Evolutionary conservation across 2,113 vertebrate species (phyloP).

Genomic region (Dinomys branickii): DNA sequence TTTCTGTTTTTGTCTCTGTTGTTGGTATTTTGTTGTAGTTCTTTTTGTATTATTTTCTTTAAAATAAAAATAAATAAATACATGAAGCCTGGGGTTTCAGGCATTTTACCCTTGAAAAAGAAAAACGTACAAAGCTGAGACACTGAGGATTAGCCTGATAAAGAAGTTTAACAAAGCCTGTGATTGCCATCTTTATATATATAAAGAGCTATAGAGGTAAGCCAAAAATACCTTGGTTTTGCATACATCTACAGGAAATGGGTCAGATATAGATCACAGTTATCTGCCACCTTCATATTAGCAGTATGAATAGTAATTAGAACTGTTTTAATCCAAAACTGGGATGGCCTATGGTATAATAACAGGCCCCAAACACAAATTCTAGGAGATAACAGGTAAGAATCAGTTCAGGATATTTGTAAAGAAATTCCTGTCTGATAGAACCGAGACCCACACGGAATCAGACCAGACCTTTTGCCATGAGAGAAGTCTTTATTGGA

Average conservation of each 20-base stretch:
- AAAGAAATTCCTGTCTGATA: slow-evolving; percentile 26
- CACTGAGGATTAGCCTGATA: background rate
- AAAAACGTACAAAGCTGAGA: background rate
- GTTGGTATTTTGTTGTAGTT: too few species aligned
- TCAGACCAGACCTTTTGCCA: too few species aligned
- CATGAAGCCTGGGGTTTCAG: too few species aligned
- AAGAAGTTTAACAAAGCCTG: slow-evolving; percentile 18
- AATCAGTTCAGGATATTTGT: background rate
- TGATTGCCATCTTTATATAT: background rate
- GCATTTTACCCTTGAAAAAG: too few species aligned
- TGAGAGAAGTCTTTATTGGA: too few species aligned
- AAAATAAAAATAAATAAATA: too few species aligned
- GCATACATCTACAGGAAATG: background rate
- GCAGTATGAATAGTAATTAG: slow-evolving; percentile 11
- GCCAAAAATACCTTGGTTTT: background rate
- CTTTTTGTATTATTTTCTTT: too few species aligned
- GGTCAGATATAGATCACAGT: background rate
- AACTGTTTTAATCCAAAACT: background rate
- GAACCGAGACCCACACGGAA: too few species aligned
- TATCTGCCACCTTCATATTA: background rate
- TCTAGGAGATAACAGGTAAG: background rate
- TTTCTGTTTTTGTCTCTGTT: too few species aligned
- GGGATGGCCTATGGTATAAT: background rate
- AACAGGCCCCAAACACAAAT: background rate
- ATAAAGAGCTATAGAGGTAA: background rate